A percentile compares a stretch with the other conserved stretches of the same genome.
Evolutionary conservation across 2,888 invertebrate genomes (phyloP).

Genomic region (Euzetes globulus): DNA sequence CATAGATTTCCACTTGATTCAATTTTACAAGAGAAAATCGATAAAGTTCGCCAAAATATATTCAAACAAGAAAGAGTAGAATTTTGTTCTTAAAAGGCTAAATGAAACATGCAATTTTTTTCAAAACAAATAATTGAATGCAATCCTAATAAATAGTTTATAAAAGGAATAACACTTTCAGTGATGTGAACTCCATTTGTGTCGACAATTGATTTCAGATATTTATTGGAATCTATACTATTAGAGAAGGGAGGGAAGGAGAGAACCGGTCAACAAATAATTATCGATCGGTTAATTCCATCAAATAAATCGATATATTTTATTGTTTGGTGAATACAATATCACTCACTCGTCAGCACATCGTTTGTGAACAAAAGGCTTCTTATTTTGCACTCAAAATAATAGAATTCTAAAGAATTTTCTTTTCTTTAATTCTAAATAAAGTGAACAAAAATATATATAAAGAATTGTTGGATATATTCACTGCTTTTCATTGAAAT

Average conservation of each 20-base stretch:
- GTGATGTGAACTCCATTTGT: neutral
- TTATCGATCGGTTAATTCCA: neutral
- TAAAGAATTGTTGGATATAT: too few relatives aligned
- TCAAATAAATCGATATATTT: constrained; percentile 13
- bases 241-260: neutral
- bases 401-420: too few relatives aligned
- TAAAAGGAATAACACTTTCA: too few relatives aligned
- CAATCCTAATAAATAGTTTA: too few relatives aligned
- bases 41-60: too few relatives aligned
- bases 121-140: too few relatives aligned
- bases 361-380: neutral
- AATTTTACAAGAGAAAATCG: too few relatives aligned
- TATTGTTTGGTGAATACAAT: neutral
- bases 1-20: too few relatives aligned
- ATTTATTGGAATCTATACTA: neutral
- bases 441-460: neutral
- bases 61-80: too few relatives aligned
- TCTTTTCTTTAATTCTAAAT: neutral
- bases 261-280: constrained; percentile 5
- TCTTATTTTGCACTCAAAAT: neutral
- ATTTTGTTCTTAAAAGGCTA: too few relatives aligned
- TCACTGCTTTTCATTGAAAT: too few relatives aligned
- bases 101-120: too few relatives aligned
- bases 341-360: neutral
- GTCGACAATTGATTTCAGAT: neutral